Evolutionary conservation across 2,113 vertebrate species (phyloP), one percentile per base, ranked within the genome.

Genomic region (Oreotragus oreotragus): DNA sequence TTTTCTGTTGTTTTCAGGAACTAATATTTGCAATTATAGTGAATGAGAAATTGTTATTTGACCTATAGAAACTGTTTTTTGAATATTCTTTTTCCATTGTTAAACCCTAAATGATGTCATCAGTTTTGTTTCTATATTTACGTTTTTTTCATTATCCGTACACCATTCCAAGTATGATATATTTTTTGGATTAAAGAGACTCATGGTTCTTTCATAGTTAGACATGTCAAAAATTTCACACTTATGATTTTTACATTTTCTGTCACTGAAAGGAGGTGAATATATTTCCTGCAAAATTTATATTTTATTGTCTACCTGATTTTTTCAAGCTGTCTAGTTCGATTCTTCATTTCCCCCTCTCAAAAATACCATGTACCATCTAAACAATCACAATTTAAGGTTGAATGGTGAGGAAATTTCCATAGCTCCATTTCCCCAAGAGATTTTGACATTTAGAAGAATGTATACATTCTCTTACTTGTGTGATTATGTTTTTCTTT

Each of bases 71-170:
- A 1, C 47, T 73, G 66, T 49, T 98, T 97, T 95, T 98, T 98
- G 96, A 84, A 60, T 80, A 23, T 85, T 89, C 87, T 88, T 88
- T 66, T 97, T 91, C 91, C 1, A 36, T 57, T 94, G 15, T 51
- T 97, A 91, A 80, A 96, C 77, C 45, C 39, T 80, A 83, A 84
- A 83, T 96, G 89, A 95, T 94, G 73, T 96, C 91, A 91, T 60
- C 76, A 64, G 96, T 98, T 98, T 11, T 92, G 7, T 88, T 97
- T 94, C 64, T 70, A 23, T 76, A 88, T 81, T 98, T 94, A 3
- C 4, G 57, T 85, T 73, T 95, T 97, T 97, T 94, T 97, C 58
- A 87, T 96, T 95, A 97, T 84, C 81, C 92, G 7, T 87, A 97
- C 86, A 88, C 33, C 90, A 87, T 97, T 97, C 62, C 85, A 98